Conservation (phyloP, 2,888 invertebrate genomes). For the Exocentrus adspersus region DNA sequence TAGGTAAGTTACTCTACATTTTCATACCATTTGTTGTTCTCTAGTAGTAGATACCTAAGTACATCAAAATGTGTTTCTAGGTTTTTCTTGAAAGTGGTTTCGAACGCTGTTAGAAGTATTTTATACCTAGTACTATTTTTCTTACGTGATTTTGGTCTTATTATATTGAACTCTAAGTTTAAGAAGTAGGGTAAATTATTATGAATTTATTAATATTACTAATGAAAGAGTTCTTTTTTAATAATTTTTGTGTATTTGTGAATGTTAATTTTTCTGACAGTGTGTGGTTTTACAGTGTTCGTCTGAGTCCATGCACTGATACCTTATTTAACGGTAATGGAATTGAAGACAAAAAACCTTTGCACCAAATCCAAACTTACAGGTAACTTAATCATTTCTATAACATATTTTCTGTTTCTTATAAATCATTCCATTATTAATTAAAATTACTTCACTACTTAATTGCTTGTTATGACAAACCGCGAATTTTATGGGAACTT, state of each 20-base stretch:
- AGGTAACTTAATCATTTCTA: constrained; percentile 67
- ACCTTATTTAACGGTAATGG: constrained; percentile 69
- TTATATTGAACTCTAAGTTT: constrained; percentile 23
- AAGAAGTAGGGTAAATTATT: constrained; percentile 15
- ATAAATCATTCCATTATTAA: neutral
- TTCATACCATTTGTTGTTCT: neutral
- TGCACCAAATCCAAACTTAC: constrained; percentile 79
- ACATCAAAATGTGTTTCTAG: constrained; percentile 18
- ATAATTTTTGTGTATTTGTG: constrained; percentile 1
- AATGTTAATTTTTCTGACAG: constrained; percentile 25
- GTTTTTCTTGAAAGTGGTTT: constrained; percentile 27
- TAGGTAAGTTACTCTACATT: constrained; percentile 32
- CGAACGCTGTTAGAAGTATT: constrained; percentile 26
- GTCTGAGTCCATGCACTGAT: constrained; percentile 72
- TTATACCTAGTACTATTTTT: constrained; percentile 24
- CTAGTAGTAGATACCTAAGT: neutral
- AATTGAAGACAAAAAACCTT: constrained; percentile 73
- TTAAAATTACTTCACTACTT: neutral
- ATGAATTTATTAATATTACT: constrained; percentile 6
- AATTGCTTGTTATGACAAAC: too few relatives aligned
- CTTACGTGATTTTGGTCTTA: constrained; percentile 26
- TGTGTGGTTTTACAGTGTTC: constrained; percentile 55
- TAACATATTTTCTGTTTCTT: neutral
- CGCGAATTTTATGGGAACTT: too few relatives aligned
- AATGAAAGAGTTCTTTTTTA: constrained; percentile 7